Base-by-base conservation (phyloP, 2,113 vertebrate species). In the Charina bottae region DNA sequence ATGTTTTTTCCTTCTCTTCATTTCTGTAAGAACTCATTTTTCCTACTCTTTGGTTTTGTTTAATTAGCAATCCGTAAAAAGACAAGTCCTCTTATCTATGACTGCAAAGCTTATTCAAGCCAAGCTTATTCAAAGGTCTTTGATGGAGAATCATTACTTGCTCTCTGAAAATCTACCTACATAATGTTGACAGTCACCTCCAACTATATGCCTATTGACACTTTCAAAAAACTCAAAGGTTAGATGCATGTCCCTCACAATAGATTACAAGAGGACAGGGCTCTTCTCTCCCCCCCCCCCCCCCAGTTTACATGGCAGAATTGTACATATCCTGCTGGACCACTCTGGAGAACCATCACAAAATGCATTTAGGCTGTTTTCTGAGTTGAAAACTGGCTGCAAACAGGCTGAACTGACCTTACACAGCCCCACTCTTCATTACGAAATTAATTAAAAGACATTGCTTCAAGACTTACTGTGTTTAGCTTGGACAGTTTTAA, bases 251-350 rank as follows among this genome's bases (percentile, higher is more conserved):
- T 42, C 42, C 42, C 42, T 1, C 2, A 37, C 19, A 78, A 21
- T 72, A 72, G 17, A 6, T 78, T 37, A 37, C n/a, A 37, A 72
- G 5, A 37, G 15, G 15, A 72, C n/a, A 78, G 0, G 15, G 6
- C n/a, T 78, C 15, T 37, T 0, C 21, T 3, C 5, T 0, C 6
- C 6, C 13, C 15, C 21, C 0, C 21, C 1, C 5, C 0, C 6
- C 6, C 13, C 15, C 21, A 78, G 6, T 78, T 42, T 17, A 21
- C 7, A 78, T 37, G 17, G 21, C 33, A 78, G 33, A 78, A 78
- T 78, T 37, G 33, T 78, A 78, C 68, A 78, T 78, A 78, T 19
- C n/a, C 15, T 37, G 17, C 15, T 42, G 72, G 17, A 78, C 33
- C 72, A 42, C 15, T 37, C 8, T 78, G 33, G 33, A 6, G 49